phyloP scores from a whole-genome alignment of 1,140 invertebrate genomes.

The Sminthurinus signatus region DNA sequence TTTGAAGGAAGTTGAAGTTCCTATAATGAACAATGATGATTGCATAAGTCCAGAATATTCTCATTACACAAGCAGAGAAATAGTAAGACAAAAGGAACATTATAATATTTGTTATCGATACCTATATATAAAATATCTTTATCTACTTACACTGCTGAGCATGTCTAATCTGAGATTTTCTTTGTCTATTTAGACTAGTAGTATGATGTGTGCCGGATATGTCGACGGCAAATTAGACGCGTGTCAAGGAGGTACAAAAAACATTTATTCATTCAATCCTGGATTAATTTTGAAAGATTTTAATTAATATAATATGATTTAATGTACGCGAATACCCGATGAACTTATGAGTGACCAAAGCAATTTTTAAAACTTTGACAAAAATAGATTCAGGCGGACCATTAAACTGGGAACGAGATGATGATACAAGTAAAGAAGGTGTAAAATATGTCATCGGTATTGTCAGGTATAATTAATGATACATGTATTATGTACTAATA shows the following conservation, averaged over 20 bases:
- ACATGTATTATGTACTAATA: neutral
- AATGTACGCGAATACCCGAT: too few relatives aligned
- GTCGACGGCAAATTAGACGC: constrained; percentile 62
- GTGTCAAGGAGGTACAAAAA: constrained; percentile 59
- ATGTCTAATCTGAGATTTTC: too few relatives aligned
- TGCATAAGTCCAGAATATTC: constrained; percentile 21
- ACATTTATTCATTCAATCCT: too few relatives aligned
- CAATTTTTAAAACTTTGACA: neutral
- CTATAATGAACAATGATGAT: constrained; percentile 51
- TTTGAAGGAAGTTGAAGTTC: constrained; percentile 54
- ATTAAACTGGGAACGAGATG: constrained; percentile 40
- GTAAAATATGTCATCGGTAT: constrained; percentile 40
- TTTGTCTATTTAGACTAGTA: too few relatives aligned
- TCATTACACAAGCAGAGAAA: constrained; percentile 50
- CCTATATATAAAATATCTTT: too few relatives aligned
- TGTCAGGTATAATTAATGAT: neutral
- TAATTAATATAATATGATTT: too few relatives aligned
- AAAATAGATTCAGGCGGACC: constrained; percentile 34
- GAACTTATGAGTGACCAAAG: too few relatives aligned
- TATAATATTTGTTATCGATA: too few relatives aligned
- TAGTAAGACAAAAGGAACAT: too few relatives aligned
- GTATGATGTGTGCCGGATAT: constrained; percentile 72
- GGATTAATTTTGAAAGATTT: too few relatives aligned
- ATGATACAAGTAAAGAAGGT: constrained; percentile 38
- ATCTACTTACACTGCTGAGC: too few relatives aligned